phyloP scores from a whole-genome alignment of 2,113 vertebrate genomes.

The Calidris pygmaea region DNA sequence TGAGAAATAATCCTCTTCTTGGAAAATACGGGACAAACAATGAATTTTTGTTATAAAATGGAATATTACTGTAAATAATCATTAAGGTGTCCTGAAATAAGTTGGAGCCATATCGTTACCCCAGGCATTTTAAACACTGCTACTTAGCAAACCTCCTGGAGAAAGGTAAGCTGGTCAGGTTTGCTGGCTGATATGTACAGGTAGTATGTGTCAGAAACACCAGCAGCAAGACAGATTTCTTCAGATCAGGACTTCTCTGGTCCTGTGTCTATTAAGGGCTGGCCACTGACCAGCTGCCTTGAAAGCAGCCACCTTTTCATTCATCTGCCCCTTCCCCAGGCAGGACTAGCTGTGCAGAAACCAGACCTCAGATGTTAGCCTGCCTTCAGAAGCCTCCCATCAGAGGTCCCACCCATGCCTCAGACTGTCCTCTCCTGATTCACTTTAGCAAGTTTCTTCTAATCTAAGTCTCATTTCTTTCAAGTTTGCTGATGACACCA shows the following conservation, averaged over 20 bases:
- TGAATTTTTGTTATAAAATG: conserved; percentile 15
- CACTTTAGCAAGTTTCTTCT: not conserved
- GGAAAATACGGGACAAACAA: conserved; percentile 4
- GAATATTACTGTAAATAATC: conserved; percentile 31
- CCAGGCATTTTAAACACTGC: not conserved
- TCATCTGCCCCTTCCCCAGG: not conserved
- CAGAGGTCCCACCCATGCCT: not conserved
- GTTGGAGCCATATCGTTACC: not conserved
- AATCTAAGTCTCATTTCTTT: not conserved
- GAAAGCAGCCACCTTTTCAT: not conserved
- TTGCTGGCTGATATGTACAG: not conserved
- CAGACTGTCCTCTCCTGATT: not conserved
- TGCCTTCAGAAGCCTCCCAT: not conserved
- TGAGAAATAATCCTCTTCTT: conserved; percentile 29
- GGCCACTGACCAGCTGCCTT: not conserved
- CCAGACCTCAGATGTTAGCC: not conserved
- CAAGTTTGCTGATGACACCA: too few relatives aligned
- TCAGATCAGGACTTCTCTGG: not conserved
- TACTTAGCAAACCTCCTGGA: not conserved
- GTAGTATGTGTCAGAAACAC: not conserved
- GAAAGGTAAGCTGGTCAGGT: not conserved
- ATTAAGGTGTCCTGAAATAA: not conserved
- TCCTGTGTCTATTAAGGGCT: not conserved
- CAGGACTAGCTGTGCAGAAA: not conserved
- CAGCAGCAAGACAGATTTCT: not conserved